Conservation (phyloP, 2,797 vertebrate genomes). For the Scolopax rusticola region DNA sequence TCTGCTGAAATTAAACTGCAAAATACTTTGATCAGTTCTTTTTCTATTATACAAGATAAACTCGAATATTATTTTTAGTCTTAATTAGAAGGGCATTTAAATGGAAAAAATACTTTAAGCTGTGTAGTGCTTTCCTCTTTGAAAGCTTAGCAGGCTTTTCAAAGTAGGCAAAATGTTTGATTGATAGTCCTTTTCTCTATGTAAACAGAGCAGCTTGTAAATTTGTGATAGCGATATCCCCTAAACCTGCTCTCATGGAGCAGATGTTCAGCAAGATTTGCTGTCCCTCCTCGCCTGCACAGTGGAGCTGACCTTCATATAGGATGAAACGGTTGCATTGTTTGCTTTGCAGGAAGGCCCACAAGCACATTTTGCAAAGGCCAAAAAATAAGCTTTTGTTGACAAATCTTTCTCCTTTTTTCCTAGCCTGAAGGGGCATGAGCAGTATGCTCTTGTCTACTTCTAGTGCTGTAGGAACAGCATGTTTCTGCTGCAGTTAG, state of each 20-base stretch:
- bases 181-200: background rate
- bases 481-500: background rate
- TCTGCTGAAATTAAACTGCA: background rate
- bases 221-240: background rate
- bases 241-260: background rate
- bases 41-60: background rate
- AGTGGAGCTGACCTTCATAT: background rate
- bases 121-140: background rate
- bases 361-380: background rate
- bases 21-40: background rate
- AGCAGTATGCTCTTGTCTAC: background rate
- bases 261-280: background rate
- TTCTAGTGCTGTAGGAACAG: background rate
- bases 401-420: slow-evolving; percentile 4
- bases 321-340: background rate
- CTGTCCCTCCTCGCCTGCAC: background rate
- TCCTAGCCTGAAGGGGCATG: slow-evolving; percentile 5
- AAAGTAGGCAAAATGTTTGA: background rate
- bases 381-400: background rate
- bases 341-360: background rate
- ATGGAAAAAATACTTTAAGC: background rate
- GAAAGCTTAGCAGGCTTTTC: background rate
- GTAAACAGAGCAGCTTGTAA: background rate
- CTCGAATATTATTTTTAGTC: background rate
- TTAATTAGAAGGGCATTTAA: background rate